phyloP scores from a whole-genome alignment of 2,888 invertebrate genomes.

The Campoplex capitator region DNA sequence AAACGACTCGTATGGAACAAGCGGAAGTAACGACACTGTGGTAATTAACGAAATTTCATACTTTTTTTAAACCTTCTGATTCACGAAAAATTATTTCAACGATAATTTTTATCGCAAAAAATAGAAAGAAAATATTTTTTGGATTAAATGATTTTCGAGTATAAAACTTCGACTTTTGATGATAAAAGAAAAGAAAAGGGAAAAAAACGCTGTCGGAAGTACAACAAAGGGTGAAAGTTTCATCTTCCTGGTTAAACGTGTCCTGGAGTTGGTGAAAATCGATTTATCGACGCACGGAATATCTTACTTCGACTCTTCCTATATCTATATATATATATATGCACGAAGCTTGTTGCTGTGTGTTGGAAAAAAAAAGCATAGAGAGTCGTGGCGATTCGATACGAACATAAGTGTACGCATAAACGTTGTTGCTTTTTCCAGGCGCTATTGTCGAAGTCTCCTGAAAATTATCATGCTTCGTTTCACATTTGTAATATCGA shows the following conservation, averaged over 20 bases:
- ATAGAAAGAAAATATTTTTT: not conserved
- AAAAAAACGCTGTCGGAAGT: not conserved
- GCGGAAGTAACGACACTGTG: not conserved
- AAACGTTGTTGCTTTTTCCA: not conserved
- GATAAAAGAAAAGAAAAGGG: not conserved
- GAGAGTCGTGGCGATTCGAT: conserved; percentile 4
- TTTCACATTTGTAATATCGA: conserved; percentile 71
- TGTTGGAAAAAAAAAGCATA: conserved; percentile 17
- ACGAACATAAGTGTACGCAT: not conserved
- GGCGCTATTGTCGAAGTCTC: not conserved
- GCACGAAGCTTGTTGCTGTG: conserved; percentile 17
- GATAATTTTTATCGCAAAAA: not conserved
- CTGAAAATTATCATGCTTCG: conserved; percentile 64
- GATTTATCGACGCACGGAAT: conserved; percentile 32
- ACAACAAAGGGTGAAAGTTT: not conserved
- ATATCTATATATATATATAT: not conserved
- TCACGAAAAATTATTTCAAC: not conserved
- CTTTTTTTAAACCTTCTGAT: not conserved
- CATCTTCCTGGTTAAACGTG: not conserved
- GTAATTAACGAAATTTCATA: not conserved
- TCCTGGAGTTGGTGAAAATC: conserved; percentile 14
- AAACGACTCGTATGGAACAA: not conserved
- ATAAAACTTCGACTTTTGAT: not conserved
- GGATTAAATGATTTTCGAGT: not conserved
- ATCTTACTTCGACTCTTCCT: not conserved